Conservation (phyloP, 2,888 invertebrate species). For the Exephanes ischioxanthus region DNA sequence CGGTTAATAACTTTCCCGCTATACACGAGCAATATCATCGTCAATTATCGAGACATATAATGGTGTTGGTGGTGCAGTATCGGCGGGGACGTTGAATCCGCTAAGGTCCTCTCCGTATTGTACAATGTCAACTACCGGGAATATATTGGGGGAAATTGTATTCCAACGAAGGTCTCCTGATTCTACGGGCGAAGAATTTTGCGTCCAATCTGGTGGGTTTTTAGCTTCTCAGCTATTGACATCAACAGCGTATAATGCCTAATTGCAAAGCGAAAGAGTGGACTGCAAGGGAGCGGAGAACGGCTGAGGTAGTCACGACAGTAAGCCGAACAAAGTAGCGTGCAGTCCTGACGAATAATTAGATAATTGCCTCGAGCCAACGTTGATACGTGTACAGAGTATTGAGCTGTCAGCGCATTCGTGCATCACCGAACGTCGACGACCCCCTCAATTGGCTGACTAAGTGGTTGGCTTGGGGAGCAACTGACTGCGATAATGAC, state of each 20-base stretch:
- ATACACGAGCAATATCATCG: neutral
- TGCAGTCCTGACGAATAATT: slow-evolving; percentile 44
- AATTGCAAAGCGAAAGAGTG: neutral
- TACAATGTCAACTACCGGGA: neutral
- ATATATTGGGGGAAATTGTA: neutral
- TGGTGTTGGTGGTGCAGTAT: neutral
- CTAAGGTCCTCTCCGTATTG: neutral
- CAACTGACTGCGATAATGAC: slow-evolving; percentile 5
- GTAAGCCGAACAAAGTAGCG: slow-evolving; percentile 5
- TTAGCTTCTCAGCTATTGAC: neutral
- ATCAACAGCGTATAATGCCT: neutral
- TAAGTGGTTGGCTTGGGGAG: neutral
- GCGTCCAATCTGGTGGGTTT: neutral
- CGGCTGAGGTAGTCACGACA: slow-evolving; percentile 3
- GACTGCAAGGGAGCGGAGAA: neutral
- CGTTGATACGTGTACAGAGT: slow-evolving; percentile 11
- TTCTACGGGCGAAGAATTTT: neutral
- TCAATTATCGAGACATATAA: slow-evolving; percentile 37
- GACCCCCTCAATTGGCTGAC: slow-evolving; percentile 19
- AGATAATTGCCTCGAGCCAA: slow-evolving; percentile 20
- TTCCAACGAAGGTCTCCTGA: neutral
- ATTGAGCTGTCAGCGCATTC: neutral
- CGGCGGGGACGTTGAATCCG: neutral
- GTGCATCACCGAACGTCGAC: neutral
- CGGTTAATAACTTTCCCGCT: slow-evolving; percentile 28